Base-by-base conservation (phyloP, 2,797 vertebrate species). In the Simalia tracyae region DNA sequence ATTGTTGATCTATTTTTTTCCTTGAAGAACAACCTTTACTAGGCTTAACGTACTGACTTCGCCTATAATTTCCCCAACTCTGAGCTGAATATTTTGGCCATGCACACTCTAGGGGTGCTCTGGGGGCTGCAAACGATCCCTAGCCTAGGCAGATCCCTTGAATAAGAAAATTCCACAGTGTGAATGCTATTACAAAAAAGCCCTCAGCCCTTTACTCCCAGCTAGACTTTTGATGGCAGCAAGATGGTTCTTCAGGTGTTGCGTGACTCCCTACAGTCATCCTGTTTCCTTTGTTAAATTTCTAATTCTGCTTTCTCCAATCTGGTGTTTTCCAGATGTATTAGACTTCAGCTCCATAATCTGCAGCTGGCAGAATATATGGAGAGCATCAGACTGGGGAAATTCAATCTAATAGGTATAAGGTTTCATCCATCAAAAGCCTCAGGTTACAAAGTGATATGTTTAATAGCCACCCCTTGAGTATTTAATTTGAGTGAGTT, bases 391-490 rank as follows among this genome's bases (percentile, higher is more conserved):
- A 54, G 50, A 54, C 1, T 54, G 50, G 50, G 50, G 50, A 54
- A 54, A 8, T 54, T 54, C 50, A 54, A 54, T 94, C 95, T 95
- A 89, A 17, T 95, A 96, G 86, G 94, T 94, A 42, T 91, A 90
- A 94, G 92, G 92, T 86, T 96, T 95, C 92, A 95, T 59, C 28
- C 92, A 91, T 94, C 92, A 95, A 93, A 96, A 92, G 24, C 88
- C 86, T 96, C 89, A 86, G 86, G 95, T 97, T 96, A 95, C 89
- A 91, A 94, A 93, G 93, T 22, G 36, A 92, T 91, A 88, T 97
- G 95, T 97, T 97, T 97, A 97, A 97, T 96, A 96, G 94, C 90
- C 86, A 93, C 87, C 94, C 93, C 92, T 90, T 97, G 90, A 63
- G 95, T 95, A 96, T 96, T 97, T 94, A 92, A 93, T 94, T 63